Conservation (phyloP, 2,113 vertebrate genomes). For the Pelecanoides urinatrix region DNA sequence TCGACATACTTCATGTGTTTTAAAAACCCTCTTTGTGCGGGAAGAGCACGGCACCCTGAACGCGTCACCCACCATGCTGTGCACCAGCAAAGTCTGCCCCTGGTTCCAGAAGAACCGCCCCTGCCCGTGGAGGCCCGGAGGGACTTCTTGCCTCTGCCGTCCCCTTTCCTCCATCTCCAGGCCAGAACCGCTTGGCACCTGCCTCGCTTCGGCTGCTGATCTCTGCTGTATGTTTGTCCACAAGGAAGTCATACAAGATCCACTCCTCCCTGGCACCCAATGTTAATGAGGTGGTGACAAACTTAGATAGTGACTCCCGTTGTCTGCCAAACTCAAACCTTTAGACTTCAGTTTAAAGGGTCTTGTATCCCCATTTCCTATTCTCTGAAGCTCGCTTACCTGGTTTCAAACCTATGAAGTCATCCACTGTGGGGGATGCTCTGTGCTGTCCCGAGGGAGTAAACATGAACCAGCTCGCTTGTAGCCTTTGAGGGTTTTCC, state of each 20-base stretch:
- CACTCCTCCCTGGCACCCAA: neutral
- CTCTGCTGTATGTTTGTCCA: neutral
- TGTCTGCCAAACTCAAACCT: neutral
- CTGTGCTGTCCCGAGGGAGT: neutral
- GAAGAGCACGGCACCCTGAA: neutral
- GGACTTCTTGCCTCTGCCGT: neutral
- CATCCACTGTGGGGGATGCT: slow-evolving; percentile 11
- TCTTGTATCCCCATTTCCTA: neutral
- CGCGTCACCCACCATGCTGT: neutral
- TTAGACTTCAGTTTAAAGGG: neutral
- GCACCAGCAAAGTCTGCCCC: neutral
- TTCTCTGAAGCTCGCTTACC: neutral
- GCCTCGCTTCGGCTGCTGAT: neutral
- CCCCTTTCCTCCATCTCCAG: neutral
- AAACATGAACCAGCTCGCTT: slow-evolving; percentile 11
- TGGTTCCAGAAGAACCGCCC: neutral
- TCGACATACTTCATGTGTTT: neutral
- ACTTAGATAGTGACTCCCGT: neutral
- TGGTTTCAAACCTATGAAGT: slow-evolving; percentile 3
- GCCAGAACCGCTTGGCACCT: neutral
- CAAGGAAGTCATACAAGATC: neutral
- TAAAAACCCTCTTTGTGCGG: neutral
- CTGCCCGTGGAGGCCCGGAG: neutral
- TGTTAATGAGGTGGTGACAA: neutral
- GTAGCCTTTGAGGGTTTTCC: neutral